Conservation (phyloP, 1,140 invertebrate species). For the Battus philenor region DNA sequence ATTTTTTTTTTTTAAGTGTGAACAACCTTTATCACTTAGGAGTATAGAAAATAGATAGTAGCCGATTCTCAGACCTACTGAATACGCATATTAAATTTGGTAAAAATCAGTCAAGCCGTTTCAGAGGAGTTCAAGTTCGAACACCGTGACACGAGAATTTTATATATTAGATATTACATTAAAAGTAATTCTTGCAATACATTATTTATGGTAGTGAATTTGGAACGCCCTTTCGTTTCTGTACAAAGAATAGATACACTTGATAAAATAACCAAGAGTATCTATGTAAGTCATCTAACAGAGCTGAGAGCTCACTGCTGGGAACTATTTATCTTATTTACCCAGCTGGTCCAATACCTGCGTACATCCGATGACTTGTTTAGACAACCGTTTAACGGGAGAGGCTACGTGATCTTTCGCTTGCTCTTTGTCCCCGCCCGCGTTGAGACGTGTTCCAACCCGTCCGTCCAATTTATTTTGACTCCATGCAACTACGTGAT, state of each 20-base stretch:
- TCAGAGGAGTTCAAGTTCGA: too few species aligned
- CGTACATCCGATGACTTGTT: constrained; percentile 17
- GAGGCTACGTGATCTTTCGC: constrained; percentile 25
- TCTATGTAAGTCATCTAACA: constrained; percentile 1
- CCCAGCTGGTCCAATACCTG: constrained; percentile 27
- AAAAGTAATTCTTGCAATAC: too few species aligned
- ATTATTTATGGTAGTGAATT: too few species aligned
- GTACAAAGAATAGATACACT: not conserved
- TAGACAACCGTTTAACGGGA: constrained; percentile 31
- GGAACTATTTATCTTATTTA: constrained; percentile 22
- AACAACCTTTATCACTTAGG: too few species aligned
- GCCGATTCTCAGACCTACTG: too few species aligned
- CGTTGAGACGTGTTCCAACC: not conserved
- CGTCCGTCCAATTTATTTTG: not conserved
- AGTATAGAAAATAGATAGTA: too few species aligned
- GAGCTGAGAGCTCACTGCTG: constrained; percentile 7
- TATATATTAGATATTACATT: too few species aligned
- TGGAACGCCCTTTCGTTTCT: too few species aligned
- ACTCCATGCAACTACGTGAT: not conserved
- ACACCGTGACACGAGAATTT: too few species aligned
- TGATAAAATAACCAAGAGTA: not conserved
- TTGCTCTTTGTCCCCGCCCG: constrained; percentile 13
- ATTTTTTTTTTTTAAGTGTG: too few species aligned
- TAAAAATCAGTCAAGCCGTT: too few species aligned
- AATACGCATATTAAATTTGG: too few species aligned